These are phyloP conservation scores for Coenonympha glycerion DNA, from an alignment of 2,888 invertebrate species.

Conservation along the genomic window DNA sequence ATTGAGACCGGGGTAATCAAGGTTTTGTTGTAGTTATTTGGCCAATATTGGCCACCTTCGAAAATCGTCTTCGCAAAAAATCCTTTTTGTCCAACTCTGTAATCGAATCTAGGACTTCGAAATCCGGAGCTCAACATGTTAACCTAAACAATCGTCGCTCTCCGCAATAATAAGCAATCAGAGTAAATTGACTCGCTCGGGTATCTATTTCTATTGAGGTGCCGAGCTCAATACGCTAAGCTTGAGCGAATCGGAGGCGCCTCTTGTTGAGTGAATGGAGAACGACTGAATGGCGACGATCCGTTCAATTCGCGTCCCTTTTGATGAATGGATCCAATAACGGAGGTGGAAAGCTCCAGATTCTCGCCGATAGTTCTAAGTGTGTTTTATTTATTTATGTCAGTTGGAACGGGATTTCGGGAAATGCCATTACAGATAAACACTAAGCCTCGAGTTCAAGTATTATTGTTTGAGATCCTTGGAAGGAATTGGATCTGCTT, in stretches of 20 bases:
- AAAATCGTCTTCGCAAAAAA: too few species aligned
- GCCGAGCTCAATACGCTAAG: slow-evolving; percentile 18
- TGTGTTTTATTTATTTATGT: background rate
- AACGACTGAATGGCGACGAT: slow-evolving; percentile 2
- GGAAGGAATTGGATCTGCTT: too few species aligned
- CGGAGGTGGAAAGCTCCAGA: slow-evolving; percentile 4
- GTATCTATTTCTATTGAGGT: slow-evolving; percentile 17
- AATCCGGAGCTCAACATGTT: background rate
- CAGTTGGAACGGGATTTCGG: too few species aligned
- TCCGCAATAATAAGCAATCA: slow-evolving; percentile 1
- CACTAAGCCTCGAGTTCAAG: background rate
- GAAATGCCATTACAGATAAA: too few species aligned
- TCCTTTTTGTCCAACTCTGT: too few species aligned
- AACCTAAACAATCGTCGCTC: background rate
- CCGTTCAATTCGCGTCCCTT: slow-evolving; percentile 18
- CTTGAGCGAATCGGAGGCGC: slow-evolving; percentile 19
- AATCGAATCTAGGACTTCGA: background rate
- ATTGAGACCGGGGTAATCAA: too few species aligned
- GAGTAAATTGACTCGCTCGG: slow-evolving; percentile 6
- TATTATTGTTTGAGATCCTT: too few species aligned
- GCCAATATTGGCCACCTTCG: too few species aligned
- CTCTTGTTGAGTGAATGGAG: slow-evolving; percentile 51
- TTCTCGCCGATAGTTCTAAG: background rate
- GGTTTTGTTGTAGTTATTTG: too few species aligned
- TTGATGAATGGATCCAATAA: slow-evolving; percentile 33